These are phyloP conservation scores for Aricia artaxerxes DNA, from an alignment of 2,888 invertebrate genomes.

Conservation along the genomic window DNA sequence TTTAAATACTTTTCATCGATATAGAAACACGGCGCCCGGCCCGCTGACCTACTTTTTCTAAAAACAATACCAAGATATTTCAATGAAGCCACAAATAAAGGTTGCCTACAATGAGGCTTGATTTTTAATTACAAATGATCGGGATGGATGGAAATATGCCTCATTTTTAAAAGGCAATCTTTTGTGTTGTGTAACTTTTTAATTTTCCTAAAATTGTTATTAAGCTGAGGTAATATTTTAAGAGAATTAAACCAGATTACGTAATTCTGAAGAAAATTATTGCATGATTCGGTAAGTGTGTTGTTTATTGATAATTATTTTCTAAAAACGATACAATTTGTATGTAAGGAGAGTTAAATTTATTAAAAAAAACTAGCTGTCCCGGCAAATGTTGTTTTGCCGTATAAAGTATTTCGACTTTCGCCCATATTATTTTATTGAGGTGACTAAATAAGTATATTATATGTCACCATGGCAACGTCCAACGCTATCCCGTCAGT, in stretches of 20 bases:
- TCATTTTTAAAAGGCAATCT: background rate
- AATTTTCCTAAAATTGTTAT: conserved; percentile 16
- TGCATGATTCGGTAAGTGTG: background rate
- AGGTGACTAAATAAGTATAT: no score
- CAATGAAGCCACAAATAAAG: conserved; percentile 24
- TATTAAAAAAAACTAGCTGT: no score
- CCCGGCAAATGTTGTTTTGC: no score
- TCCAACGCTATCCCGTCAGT: no score
- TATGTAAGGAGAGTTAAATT: no score
- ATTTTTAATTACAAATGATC: conserved; percentile 25
- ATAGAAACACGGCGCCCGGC: background rate
- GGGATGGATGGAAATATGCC: conserved; percentile 1
- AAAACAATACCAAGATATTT: conserved; percentile 28
- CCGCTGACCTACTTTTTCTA: conserved; percentile 25
- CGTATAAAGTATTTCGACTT: no score
- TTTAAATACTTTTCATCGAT: conserved; percentile 23
- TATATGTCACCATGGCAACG: no score
- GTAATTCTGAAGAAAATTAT: background rate
- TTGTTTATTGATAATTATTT: background rate
- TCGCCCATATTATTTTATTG: no score
- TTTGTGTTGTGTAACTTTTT: background rate
- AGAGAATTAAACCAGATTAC: background rate
- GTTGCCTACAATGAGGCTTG: conserved; percentile 11
- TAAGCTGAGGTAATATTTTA: background rate
- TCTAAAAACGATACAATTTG: no score